Conservation (phyloP, 2,113 vertebrate genomes). For the Chloroceryle aenea region DNA sequence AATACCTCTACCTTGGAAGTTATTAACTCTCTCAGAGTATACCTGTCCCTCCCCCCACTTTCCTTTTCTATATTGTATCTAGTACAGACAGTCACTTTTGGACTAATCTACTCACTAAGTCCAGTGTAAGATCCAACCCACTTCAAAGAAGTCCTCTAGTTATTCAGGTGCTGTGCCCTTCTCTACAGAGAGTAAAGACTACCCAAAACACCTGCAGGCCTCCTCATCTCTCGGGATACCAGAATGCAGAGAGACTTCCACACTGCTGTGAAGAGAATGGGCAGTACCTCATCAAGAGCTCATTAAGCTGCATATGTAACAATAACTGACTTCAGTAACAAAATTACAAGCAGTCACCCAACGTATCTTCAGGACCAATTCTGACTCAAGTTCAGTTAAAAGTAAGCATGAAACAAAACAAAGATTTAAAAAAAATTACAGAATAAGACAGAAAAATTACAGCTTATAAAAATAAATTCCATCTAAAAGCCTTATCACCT, state of each 20-base stretch:
- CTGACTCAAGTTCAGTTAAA: background rate
- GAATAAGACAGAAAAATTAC: background rate
- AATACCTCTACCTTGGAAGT: background rate
- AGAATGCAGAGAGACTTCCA: background rate
- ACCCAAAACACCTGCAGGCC: background rate
- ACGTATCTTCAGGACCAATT: background rate
- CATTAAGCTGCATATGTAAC: constrained; percentile 2
- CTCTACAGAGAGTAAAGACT: background rate
- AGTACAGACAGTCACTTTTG: background rate
- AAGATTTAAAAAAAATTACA: background rate
- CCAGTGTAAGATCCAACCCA: background rate
- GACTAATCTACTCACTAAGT: background rate
- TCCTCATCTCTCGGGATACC: background rate
- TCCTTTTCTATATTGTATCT: no score
- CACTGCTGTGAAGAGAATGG: background rate
- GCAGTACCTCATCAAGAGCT: background rate
- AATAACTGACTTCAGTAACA: background rate
- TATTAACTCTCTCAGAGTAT: background rate
- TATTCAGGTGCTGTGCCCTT: background rate
- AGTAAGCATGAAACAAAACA: background rate
- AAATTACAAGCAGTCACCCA: constrained; percentile 2
- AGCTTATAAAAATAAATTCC: background rate
- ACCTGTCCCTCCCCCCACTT: background rate
- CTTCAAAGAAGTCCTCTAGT: background rate
- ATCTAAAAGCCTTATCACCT: constrained; percentile 11